Conservation (phyloP, 2,888 invertebrate species). For the Tanytarsus gracilentus region DNA sequence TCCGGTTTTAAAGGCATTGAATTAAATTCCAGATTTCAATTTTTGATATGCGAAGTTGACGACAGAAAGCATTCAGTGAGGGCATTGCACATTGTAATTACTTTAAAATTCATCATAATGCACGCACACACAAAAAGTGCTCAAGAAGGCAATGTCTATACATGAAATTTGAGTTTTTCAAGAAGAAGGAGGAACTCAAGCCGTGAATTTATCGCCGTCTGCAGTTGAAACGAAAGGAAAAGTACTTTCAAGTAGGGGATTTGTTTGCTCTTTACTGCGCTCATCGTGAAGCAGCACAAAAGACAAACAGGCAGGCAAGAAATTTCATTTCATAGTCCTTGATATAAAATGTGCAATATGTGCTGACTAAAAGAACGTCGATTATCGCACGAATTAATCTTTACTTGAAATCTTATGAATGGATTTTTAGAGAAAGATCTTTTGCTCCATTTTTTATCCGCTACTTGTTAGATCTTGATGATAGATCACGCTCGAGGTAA, state of each 20-base stretch:
- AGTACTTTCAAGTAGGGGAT: neutral
- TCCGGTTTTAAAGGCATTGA: conserved; percentile 19
- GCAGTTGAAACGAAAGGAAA: conserved; percentile 22
- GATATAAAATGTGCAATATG: conserved; percentile 21
- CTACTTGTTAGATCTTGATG: neutral
- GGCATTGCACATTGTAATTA: conserved; percentile 27
- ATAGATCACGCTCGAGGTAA: too few relatives aligned
- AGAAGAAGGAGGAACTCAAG: too few relatives aligned
- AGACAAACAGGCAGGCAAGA: neutral
- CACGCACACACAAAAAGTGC: too few relatives aligned
- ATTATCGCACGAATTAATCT: conserved; percentile 26
- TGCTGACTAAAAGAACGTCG: conserved; percentile 25
- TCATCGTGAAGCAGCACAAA: neutral
- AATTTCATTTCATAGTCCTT: neutral
- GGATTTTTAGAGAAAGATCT: neutral
- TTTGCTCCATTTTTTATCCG: neutral
- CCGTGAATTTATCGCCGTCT: conserved; percentile 9
- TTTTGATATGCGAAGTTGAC: conserved; percentile 14
- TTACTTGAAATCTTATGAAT: neutral
- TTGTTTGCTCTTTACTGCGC: neutral
- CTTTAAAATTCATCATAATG: too few relatives aligned
- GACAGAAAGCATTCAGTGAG: too few relatives aligned
- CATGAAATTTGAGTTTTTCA: too few relatives aligned
- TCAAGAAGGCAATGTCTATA: too few relatives aligned
- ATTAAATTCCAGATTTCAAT: conserved; percentile 1